phyloP scores from a whole-genome alignment of 2,113 vertebrate species.

The Oxygymnocypris stewartii region DNA sequence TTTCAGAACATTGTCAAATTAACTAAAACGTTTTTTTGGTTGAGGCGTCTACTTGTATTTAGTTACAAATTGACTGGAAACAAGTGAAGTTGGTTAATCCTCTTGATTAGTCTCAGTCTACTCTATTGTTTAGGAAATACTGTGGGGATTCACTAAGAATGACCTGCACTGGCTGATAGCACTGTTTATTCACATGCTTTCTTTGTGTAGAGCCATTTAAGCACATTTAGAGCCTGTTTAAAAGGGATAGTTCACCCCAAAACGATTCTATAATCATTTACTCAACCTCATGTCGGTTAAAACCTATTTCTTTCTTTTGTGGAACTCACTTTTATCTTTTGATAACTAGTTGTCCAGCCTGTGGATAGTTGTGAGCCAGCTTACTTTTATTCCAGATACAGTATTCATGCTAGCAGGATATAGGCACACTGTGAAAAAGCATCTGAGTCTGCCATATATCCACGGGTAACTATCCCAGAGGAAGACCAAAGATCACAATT shows the following conservation, averaged over 20 bases:
- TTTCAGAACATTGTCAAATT: background rate
- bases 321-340: background rate
- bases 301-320: background rate
- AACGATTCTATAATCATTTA: background rate
- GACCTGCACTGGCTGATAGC: background rate
- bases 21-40: background rate
- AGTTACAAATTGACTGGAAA: background rate
- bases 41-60: background rate
- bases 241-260: background rate
- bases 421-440: background rate
- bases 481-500: slow-evolving; percentile 26
- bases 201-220: background rate
- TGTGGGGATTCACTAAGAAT: no score
- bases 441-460: slow-evolving; percentile 21
- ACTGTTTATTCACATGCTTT: background rate
- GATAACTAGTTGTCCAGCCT: background rate
- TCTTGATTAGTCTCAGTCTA: background rate
- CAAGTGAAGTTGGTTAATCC: slow-evolving; percentile 1
- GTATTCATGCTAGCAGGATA: background rate
- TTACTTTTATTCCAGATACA: background rate
- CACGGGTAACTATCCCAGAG: background rate
- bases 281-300: background rate
- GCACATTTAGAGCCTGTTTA: background rate
- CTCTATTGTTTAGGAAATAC: background rate
- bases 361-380: background rate